phyloP scores from a whole-genome alignment of 2,888 invertebrate genomes.

The Sphaerophoria taeniata region DNA sequence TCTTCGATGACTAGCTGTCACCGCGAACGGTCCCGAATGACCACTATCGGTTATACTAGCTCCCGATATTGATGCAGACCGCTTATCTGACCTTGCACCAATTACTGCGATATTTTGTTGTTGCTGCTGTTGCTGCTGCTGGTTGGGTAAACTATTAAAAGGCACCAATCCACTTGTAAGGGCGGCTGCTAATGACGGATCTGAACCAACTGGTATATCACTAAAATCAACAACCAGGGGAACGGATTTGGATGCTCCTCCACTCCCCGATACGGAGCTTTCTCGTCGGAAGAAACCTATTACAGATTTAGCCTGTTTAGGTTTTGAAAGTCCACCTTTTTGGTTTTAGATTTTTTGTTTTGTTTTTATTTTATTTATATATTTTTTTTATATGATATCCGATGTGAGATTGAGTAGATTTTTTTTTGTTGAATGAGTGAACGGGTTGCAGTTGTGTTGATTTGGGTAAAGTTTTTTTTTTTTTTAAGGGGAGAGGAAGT shows the following conservation, averaged over 20 bases:
- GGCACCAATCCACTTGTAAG: conserved; percentile 82
- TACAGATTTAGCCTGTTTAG: conserved; percentile 92
- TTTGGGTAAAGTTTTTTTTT: conserved; percentile 47
- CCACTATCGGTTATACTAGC: conserved; percentile 79
- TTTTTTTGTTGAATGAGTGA: conserved; percentile 43
- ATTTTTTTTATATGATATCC: conserved; percentile 36
- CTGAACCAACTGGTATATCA: conserved; percentile 83
- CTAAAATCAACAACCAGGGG: conserved; percentile 82
- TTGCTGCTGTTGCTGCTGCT: conserved; percentile 82
- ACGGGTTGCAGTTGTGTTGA: conserved; percentile 55
- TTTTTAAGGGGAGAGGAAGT: conserved; percentile 50
- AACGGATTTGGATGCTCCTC: conserved; percentile 81
- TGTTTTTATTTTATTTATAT: conserved; percentile 56
- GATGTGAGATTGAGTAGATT: neutral
- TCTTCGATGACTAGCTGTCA: conserved; percentile 87
- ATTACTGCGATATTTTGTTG: conserved; percentile 76
- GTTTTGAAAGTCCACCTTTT: conserved; percentile 93
- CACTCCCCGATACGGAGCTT: conserved; percentile 89
- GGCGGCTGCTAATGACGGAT: conserved; percentile 82
- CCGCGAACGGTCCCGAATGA: conserved; percentile 86
- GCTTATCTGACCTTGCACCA: conserved; percentile 78
- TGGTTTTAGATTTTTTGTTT: conserved; percentile 41
- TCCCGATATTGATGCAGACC: conserved; percentile 80
- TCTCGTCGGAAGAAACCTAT: conserved; percentile 94
- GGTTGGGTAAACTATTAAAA: conserved; percentile 81